A percentile compares a stretch with the other conserved stretches of the same genome.
These are phyloP conservation scores for Epistrophe eligans DNA, from an alignment of 2,888 invertebrate genomes.

Conservation along the genomic window DNA sequence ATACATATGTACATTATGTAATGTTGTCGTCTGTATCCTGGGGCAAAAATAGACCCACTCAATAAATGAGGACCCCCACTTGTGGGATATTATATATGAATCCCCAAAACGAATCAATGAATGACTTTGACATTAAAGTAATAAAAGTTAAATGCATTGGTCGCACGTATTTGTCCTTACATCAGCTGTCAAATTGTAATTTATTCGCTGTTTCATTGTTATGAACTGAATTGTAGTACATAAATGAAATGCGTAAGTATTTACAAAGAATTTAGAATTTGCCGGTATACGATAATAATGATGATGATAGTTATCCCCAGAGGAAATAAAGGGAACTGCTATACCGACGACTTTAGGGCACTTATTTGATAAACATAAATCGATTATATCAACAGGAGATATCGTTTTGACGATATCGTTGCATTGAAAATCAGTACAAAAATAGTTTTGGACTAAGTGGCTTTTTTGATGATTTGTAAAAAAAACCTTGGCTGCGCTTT, in stretches of 20 bases:
- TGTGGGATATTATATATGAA: neutral
- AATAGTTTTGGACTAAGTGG: too few relatives aligned
- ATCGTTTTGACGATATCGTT: too few relatives aligned
- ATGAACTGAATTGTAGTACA: neutral
- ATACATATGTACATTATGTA: neutral
- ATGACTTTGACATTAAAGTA: conserved; percentile 15
- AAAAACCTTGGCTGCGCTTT: too few relatives aligned
- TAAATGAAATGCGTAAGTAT: neutral
- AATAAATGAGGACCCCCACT: conserved; percentile 19
- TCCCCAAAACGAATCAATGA: conserved; percentile 1
- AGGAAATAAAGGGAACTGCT: too few relatives aligned
- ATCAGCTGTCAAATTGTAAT: conserved; percentile 5
- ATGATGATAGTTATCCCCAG: neutral
- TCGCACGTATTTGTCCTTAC: conserved; percentile 14
- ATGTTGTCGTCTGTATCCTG: neutral
- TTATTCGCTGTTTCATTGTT: neutral
- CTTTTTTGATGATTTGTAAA: too few relatives aligned
- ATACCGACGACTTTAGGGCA: too few relatives aligned
- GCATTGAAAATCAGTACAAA: too few relatives aligned
- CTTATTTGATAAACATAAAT: too few relatives aligned
- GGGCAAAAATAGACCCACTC: neutral
- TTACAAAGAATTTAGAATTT: neutral
- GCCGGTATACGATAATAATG: neutral
- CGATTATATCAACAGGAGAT: too few relatives aligned
- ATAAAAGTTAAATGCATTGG: conserved; percentile 13